These are phyloP conservation scores for Euzophera pinguis DNA, from an alignment of 2,888 invertebrate species.

Conservation along the genomic window DNA sequence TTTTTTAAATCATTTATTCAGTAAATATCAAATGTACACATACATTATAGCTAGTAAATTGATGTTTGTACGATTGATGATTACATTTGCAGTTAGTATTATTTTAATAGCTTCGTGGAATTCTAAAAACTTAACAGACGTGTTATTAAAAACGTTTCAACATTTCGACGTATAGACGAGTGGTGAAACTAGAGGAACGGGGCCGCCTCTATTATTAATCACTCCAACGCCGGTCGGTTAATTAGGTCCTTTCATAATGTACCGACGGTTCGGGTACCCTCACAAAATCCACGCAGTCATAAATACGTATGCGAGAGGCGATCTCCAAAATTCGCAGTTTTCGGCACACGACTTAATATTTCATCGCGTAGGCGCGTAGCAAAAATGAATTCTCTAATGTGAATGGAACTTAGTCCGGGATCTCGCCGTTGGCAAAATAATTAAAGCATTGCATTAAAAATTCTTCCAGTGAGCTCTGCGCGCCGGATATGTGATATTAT, in stretches of 20 bases:
- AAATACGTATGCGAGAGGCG: conserved; percentile 60
- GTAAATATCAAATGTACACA: too few relatives aligned
- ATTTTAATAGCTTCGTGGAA: background rate
- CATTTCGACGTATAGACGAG: conserved; percentile 11
- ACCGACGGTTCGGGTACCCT: conserved; percentile 68
- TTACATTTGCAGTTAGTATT: too few relatives aligned
- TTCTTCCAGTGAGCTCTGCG: conserved; percentile 69
- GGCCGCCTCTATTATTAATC: conserved; percentile 21
- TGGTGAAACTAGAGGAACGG: conserved; percentile 13
- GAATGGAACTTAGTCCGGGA: conserved; percentile 71
- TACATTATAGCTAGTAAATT: too few relatives aligned
- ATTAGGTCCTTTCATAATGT: conserved; percentile 75
- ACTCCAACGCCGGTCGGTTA: conserved; percentile 52
- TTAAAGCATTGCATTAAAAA: conserved; percentile 78
- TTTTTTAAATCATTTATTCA: too few relatives aligned
- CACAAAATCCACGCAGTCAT: conserved; percentile 66
- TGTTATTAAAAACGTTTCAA: conserved; percentile 7
- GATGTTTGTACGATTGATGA: too few relatives aligned
- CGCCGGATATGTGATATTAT: conserved; percentile 78
- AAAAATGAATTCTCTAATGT: conserved; percentile 78
- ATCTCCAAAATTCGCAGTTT: conserved; percentile 75
- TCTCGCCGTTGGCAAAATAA: conserved; percentile 68
- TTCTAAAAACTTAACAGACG: background rate
- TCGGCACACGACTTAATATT: conserved; percentile 63
- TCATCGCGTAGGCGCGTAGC: conserved; percentile 50